These are phyloP conservation scores for Picus viridis DNA, from an alignment of 2,797 vertebrate genomes.

Conservation along the genomic window DNA sequence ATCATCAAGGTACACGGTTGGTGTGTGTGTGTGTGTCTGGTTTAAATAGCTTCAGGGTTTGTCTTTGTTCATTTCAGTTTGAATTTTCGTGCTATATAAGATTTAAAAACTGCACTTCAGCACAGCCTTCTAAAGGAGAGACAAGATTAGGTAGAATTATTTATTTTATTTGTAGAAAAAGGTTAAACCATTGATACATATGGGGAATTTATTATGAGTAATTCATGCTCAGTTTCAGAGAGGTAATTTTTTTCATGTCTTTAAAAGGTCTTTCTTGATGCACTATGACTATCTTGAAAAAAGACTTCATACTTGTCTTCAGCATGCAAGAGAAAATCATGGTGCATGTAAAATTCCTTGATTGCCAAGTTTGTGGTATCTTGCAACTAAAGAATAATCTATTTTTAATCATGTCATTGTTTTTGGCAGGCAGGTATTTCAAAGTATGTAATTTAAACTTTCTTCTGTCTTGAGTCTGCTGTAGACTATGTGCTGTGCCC, in stretches of 20 bases:
- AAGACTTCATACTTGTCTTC: neutral
- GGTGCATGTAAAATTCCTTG: neutral
- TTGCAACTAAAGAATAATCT: slow-evolving; percentile 1
- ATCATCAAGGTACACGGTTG: neutral
- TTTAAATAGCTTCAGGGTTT: neutral
- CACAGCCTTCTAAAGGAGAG: neutral
- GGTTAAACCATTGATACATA: neutral
- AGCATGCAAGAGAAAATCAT: neutral
- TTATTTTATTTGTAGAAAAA: neutral
- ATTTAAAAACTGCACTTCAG: neutral
- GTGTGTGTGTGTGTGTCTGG: neutral
- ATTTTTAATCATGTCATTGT: slow-evolving; percentile 21
- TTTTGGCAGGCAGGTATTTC: slow-evolving; percentile 46
- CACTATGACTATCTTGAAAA: neutral
- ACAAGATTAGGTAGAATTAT: neutral
- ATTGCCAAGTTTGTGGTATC: slow-evolving; percentile 20
- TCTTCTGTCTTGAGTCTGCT: neutral
- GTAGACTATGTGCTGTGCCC: neutral
- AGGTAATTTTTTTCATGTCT: slow-evolving; percentile 2
- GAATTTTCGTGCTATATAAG: neutral
- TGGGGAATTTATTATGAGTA: neutral
- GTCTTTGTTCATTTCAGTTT: neutral
- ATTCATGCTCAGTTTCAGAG: neutral
- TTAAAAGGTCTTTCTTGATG: neutral
- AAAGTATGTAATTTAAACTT: slow-evolving; percentile 1